Conservation (phyloP, 2,888 invertebrate genomes). For the Melanargia galathea region DNA sequence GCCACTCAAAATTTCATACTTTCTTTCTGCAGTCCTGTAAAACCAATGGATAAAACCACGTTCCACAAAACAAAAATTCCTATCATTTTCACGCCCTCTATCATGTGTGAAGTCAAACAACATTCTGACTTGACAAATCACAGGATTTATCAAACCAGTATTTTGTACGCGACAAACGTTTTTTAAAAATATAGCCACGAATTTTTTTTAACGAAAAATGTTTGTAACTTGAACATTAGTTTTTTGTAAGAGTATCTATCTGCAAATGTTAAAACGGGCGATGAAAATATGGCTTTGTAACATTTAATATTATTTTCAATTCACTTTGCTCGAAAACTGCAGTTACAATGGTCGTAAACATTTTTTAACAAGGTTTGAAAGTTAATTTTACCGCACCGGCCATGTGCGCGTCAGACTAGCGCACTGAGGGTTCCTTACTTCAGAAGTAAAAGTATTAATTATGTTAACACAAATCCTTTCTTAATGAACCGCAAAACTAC, state of each 20-base stretch:
- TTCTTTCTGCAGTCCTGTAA: too few relatives aligned
- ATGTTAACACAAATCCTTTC: too few relatives aligned
- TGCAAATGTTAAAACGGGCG: background rate
- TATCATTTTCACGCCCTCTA: slow-evolving; percentile 1
- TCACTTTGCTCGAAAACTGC: too few relatives aligned
- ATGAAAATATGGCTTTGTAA: background rate
- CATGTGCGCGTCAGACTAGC: too few relatives aligned
- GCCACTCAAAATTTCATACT: too few relatives aligned
- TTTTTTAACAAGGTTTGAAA: too few relatives aligned
- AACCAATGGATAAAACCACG: background rate
- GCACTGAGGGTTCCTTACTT: too few relatives aligned
- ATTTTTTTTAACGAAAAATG: slow-evolving; percentile 1
- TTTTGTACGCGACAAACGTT: background rate
- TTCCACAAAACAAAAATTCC: background rate
- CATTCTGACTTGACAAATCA: slow-evolving; percentile 16
- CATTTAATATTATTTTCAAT: background rate
- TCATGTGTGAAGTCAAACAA: slow-evolving; percentile 9
- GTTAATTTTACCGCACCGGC: too few relatives aligned
- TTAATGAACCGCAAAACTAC: too few relatives aligned
- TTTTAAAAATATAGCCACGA: background rate
- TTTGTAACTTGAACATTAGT: background rate
- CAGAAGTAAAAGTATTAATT: too few relatives aligned
- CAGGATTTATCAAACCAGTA: slow-evolving; percentile 16
- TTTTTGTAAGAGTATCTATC: background rate
- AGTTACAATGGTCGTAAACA: too few relatives aligned